Conservation (phyloP, 2,113 vertebrate genomes). For the Lota lota region DNA sequence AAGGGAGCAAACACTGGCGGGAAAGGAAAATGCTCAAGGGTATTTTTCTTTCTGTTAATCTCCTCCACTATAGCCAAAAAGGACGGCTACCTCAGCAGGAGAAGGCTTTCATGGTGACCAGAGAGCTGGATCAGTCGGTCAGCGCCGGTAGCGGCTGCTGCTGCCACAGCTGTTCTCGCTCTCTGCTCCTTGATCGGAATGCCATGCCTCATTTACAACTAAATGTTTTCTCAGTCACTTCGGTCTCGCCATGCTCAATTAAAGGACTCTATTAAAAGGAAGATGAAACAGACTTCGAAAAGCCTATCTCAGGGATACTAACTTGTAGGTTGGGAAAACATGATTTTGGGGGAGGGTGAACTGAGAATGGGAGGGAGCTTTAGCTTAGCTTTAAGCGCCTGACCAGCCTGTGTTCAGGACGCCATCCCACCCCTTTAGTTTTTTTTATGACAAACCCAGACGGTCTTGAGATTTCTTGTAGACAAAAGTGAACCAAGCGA, state of each 20-base stretch:
- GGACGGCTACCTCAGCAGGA: slow-evolving; percentile 25
- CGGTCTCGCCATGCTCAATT: slow-evolving; percentile 46
- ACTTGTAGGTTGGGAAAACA: no score
- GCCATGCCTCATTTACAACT: slow-evolving; percentile 53
- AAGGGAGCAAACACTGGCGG: slow-evolving; percentile 6
- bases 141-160: slow-evolving; percentile 14
- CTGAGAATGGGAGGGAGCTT: not conserved
- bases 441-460: slow-evolving; percentile 31
- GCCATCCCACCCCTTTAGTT: slow-evolving; percentile 23
- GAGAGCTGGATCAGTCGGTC: slow-evolving; percentile 19
- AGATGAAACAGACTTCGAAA: not conserved
- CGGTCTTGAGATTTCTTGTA: slow-evolving; percentile 18
- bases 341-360: not conserved
- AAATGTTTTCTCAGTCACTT: slow-evolving; percentile 37
- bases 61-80: slow-evolving; percentile 3
- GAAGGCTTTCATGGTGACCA: slow-evolving; percentile 26
- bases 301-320: no score
- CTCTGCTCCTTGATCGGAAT: slow-evolving; percentile 19
- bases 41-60: slow-evolving; percentile 21
- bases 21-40: slow-evolving; percentile 44
- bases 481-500: slow-evolving; percentile 33
- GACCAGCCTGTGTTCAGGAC: no score
- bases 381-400: no score
- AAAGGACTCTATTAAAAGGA: slow-evolving; percentile 18
- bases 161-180: slow-evolving; percentile 53